phyloP scores from a whole-genome alignment of 1,140 invertebrate genomes.

The Phymorhynchus buccinoides region DNA sequence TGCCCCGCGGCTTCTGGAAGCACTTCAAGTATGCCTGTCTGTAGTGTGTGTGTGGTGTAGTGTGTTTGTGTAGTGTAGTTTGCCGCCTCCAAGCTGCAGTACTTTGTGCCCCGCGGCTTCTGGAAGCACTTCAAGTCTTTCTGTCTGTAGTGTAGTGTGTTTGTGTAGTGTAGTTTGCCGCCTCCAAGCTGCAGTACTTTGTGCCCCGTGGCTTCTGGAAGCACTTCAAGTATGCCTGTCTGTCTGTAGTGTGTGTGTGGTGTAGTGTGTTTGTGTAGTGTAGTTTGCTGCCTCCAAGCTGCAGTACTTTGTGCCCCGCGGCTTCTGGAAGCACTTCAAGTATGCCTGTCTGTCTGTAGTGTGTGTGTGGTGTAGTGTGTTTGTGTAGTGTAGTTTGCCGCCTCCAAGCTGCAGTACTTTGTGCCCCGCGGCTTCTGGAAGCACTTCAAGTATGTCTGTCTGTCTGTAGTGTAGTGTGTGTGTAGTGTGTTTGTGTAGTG shows the following conservation, averaged over 20 bases:
- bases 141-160: neutral
- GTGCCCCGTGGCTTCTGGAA: slow-evolving; percentile 97
- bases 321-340: slow-evolving; percentile 95
- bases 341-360: slow-evolving; percentile 64
- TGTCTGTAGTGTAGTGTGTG: neutral
- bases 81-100: slow-evolving; percentile 96
- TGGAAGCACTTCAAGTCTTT: slow-evolving; percentile 96
- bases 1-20: slow-evolving; percentile 96
- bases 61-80: slow-evolving; percentile 69
- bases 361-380: no score
- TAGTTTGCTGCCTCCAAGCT: no score
- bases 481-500: neutral
- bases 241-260: neutral
- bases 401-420: slow-evolving; percentile 98
- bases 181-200: slow-evolving; percentile 97
- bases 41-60: neutral
- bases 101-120: slow-evolving; percentile 95
- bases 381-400: slow-evolving; percentile 75
- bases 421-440: slow-evolving; percentile 97
- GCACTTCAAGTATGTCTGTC: slow-evolving; percentile 87
- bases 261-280: neutral
- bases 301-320: no score
- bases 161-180: slow-evolving; percentile 65
- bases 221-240: slow-evolving; percentile 78
- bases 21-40: slow-evolving; percentile 87